Evolutionary conservation across 2,888 invertebrate species (phyloP), one percentile per base, ranked within the genome.

Genomic region (Itoplectis maculator): DNA sequence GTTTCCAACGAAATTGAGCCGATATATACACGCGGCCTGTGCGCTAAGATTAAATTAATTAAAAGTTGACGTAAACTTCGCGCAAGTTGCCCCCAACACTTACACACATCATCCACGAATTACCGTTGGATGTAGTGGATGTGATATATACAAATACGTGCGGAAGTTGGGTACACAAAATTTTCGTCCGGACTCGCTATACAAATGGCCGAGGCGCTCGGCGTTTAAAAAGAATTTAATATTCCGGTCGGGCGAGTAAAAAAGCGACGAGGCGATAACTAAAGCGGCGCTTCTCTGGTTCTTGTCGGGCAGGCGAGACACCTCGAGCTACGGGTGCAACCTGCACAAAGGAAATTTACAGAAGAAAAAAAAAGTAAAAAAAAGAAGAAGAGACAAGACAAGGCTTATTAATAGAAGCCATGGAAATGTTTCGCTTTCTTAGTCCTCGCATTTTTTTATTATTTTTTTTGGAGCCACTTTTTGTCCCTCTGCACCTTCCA

Each of bases 11-110:
- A 73, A 79, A 79, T 73, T 79, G 40, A 68, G 23, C 20, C 73
- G 37, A 73, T 73, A 59, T 73, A 69, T 29, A 40, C n/a, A 5
- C 29, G 29, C 29, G 29, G 3, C 23, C 18, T 18, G 11, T n/a
- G 37, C 40, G 49, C 56, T 61, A 54, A 47, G 63, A 75, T 80
- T 75, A 74, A 80, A 80, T 80, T 80, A 65, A 80, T 80, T 75
- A 75, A 75, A 80, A 80, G 69, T 80, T 80, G 18, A 68, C 54
- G 72, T 63, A 65, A 80, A 51, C 49, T 63, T 68, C 29, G 37
- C 13, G 35, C 59, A 61, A 68, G 79, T 59, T 66, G 49, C 29
- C n/a, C 7, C 18, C n/a, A 29, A 11, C 59, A 42, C 9, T n/a
- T n/a, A 49, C 23, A 15, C 29, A 18, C 23, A 23, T 11, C n/a